Percentiles rank a stretch among this genome's conserved stretches.
phyloP scores from a whole-genome alignment of 2,113 vertebrate species.

The Artemisiospiza belli region DNA sequence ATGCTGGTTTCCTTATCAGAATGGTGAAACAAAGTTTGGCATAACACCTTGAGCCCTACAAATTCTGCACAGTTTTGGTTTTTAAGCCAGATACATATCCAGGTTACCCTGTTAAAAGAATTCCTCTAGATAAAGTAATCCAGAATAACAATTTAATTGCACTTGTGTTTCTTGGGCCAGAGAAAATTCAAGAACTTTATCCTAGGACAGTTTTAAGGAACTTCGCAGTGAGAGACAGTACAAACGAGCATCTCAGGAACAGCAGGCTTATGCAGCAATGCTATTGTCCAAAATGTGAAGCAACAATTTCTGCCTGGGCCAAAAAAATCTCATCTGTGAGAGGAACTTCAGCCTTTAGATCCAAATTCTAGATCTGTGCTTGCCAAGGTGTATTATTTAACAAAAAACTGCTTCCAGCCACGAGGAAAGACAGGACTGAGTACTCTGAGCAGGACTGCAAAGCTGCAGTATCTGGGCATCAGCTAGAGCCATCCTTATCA shows the following conservation, averaged over 20 bases:
- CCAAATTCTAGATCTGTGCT: neutral
- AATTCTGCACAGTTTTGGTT: neutral
- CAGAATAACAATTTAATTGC: neutral
- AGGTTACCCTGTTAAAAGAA: neutral
- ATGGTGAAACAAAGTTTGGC: neutral
- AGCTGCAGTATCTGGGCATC: neutral
- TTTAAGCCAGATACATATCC: neutral
- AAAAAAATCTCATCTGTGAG: neutral
- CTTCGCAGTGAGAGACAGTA: neutral
- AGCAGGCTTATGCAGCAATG: neutral
- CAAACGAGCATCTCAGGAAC: neutral
- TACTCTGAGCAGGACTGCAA: neutral
- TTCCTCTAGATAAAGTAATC: neutral
- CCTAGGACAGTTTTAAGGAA: neutral
- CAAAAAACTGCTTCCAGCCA: neutral
- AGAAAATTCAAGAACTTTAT: neutral
- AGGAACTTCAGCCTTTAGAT: neutral
- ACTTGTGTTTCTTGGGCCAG: neutral
- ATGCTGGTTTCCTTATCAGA: neutral
- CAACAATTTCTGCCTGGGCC: neutral
- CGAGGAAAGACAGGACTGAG: neutral
- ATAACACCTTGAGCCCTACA: neutral
- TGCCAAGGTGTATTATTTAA: neutral
- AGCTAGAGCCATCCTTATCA: neutral
- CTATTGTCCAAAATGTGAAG: neutral